These are phyloP conservation scores for Rhadinocentrus ornatus DNA, from an alignment of 2,797 vertebrate genomes.

Conservation along the genomic window DNA sequence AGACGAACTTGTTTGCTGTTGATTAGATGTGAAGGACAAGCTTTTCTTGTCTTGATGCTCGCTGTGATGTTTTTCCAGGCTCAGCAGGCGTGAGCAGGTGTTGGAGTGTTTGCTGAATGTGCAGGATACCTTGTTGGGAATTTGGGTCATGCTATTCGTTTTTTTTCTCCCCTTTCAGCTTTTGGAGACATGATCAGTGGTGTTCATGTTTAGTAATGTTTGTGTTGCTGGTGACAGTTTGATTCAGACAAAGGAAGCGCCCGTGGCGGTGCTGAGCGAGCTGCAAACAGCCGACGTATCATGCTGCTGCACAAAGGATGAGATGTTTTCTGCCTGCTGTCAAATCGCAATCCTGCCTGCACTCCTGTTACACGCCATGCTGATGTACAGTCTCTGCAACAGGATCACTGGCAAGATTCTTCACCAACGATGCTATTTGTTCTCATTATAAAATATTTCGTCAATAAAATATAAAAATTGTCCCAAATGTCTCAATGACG, in stretches of 20 bases:
- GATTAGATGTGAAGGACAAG: neutral
- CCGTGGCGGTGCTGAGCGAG: neutral
- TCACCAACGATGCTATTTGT: no score
- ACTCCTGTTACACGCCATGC: no score
- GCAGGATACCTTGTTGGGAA: neutral
- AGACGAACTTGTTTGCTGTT: slow-evolving; percentile 27
- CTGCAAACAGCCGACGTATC: neutral
- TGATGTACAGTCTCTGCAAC: no score
- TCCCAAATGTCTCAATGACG: neutral
- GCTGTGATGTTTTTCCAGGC: neutral
- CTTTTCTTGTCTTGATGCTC: neutral
- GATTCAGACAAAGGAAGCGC: slow-evolving; percentile 64
- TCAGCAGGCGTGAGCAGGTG: slow-evolving; percentile 3
- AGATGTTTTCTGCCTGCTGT: neutral
- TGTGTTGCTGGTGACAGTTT: slow-evolving; percentile 52
- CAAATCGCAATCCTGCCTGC: neutral
- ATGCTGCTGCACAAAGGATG: neutral
- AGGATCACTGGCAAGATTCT: no score
- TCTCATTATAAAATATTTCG: neutral
- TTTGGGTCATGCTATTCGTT: no score
- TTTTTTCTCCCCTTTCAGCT: neutral
- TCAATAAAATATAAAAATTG: neutral
- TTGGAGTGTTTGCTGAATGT: slow-evolving; percentile 1
- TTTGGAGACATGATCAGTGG: neutral
- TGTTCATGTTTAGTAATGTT: slow-evolving; percentile 12